Evolutionary conservation across 2,888 invertebrate species (phyloP), one percentile per base, ranked within the genome.

Genomic region (Mythimna impura): DNA sequence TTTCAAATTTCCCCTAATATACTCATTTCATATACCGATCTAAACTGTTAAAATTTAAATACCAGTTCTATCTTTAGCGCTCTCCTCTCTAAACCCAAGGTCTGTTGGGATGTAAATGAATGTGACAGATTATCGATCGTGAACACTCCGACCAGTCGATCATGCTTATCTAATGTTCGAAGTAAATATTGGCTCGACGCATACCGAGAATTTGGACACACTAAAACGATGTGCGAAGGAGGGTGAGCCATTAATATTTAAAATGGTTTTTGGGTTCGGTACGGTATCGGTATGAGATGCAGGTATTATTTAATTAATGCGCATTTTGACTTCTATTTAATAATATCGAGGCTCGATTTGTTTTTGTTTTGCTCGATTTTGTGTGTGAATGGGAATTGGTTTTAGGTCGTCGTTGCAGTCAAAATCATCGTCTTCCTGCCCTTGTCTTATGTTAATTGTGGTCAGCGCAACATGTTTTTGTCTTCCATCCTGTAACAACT

Each of bases 161-260:
- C 90, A 87, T 86, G 89, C 86, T 87, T 88, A 88, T 90, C 92
- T 91, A 91, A 93, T 89, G 78, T 83, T 78, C 77, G 79, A 82
- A 80, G 87, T 89, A 92, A 94, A 94, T 93, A 93, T 93, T 94
- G 90, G 79, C 80, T 77, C 86, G 87, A 85, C 90, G 89, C 90
- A 93, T 94, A 91, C 93, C 90, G 65, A 80, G 87, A 88, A 87
- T 90, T 83, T 84, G 82, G 85, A 83, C 82, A 73, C 76, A 72
- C 70, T 83, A 83, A 84, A 87, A 83, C 83, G 80, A 81, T 80
- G 85, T 81, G 84, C 81, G 73, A 80, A 76, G 80, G 76, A 73
- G 71, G 76, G 70, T 68, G 62, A 17, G 36, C 57, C 61, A 65
- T 81, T 66, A 85, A 87, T 83, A 87, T 86, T 86, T 85, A 85